Conservation (phyloP, 2,797 vertebrate genomes). For the Oreortyx pictus region DNA sequence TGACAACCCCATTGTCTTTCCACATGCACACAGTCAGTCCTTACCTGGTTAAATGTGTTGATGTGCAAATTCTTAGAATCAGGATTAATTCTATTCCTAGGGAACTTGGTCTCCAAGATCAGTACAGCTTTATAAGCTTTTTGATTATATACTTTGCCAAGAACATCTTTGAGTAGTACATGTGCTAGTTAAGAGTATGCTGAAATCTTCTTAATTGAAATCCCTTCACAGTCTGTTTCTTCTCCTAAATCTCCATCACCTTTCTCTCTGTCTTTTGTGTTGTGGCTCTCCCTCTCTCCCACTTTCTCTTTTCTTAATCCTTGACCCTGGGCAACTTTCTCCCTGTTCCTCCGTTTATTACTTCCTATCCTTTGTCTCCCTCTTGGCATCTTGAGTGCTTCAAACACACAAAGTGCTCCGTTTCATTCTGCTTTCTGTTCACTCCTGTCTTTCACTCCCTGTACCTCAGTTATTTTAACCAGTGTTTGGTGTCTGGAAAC, state of each 20-base stretch:
- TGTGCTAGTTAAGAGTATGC: background rate
- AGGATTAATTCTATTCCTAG: background rate
- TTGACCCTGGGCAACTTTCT: background rate
- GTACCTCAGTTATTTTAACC: background rate
- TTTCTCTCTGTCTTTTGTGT: background rate
- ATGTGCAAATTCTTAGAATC: background rate
- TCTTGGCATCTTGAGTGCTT: background rate
- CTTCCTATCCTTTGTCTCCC: background rate
- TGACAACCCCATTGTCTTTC: background rate
- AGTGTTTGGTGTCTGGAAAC: background rate
- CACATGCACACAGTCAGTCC: background rate
- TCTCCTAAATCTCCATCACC: background rate
- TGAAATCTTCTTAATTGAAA: conserved; percentile 27
- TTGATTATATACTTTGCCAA: background rate
- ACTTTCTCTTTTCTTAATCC: background rate
- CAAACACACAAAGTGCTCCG: background rate
- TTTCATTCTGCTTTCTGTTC: background rate
- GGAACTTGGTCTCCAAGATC: background rate
- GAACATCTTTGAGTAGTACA: background rate
- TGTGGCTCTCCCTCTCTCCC: background rate
- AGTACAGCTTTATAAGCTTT: background rate
- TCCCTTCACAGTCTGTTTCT: conserved; percentile 8
- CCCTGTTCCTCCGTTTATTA: background rate
- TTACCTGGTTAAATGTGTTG: background rate
- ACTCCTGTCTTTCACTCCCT: background rate